Conservation (phyloP, 2,113 vertebrate species). For the Pterocles gutturalis region DNA sequence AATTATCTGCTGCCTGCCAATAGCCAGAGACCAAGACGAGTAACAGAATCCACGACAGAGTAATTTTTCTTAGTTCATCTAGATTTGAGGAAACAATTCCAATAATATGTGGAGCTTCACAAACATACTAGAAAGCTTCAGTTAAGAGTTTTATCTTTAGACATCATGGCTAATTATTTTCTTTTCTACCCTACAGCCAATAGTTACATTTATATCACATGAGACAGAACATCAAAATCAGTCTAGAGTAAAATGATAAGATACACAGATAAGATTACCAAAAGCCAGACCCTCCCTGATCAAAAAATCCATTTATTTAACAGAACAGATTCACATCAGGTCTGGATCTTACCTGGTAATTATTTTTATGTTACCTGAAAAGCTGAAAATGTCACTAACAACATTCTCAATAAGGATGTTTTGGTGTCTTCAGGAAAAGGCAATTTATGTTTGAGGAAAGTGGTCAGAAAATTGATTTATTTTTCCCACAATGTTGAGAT, state of each 20-base stretch:
- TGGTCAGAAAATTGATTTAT: background rate
- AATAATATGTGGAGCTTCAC: background rate
- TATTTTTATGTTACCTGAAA: background rate
- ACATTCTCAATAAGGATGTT: background rate
- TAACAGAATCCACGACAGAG: background rate
- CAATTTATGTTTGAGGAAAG: background rate
- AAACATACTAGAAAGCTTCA: background rate
- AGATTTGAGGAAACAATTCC: background rate
- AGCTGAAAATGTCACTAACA: background rate
- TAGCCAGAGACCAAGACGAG: background rate
- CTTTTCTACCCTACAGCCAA: background rate
- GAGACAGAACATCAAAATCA: background rate
- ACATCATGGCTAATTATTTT: background rate
- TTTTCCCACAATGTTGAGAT: background rate
- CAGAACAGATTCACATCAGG: background rate
- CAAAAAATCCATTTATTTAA: background rate
- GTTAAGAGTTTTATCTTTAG: background rate
- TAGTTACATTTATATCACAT: background rate
- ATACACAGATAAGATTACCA: background rate
- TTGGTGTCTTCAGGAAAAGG: background rate
- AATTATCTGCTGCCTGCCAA: background rate
- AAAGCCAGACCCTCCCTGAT: background rate
- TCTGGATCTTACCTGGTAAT: background rate
- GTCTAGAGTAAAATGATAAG: background rate
- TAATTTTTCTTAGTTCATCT: constrained; percentile 5